A percentile compares a stretch with the other conserved stretches of the same genome.
Conservation (phyloP, 2,113 vertebrate genomes). For the Galeopterus variegatus region DNA sequence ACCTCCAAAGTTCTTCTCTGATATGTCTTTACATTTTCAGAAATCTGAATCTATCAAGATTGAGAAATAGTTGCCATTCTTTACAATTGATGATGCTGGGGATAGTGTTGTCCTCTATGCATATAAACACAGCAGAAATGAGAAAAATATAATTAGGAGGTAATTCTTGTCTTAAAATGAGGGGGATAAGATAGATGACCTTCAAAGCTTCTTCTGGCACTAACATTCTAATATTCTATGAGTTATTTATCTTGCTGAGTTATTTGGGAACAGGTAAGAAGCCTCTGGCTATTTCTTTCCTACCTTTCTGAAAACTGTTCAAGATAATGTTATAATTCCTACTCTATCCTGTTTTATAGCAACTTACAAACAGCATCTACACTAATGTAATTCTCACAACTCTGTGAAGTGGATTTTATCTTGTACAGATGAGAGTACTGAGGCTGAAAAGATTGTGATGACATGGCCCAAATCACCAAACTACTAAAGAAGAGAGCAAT, state of each 20-base stretch:
- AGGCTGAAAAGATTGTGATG: background rate
- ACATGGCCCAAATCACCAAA: background rate
- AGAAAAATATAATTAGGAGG: background rate
- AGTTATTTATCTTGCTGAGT: background rate
- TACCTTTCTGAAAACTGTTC: slow-evolving; percentile 45
- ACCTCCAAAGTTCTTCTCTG: slow-evolving; percentile 13
- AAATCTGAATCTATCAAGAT: background rate
- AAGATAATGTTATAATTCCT: slow-evolving; percentile 32
- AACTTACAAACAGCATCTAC: background rate
- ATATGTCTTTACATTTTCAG: slow-evolving; percentile 36
- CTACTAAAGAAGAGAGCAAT: background rate
- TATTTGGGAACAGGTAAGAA: background rate
- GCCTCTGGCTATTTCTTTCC: slow-evolving; percentile 33
- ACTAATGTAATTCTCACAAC: slow-evolving; percentile 49
- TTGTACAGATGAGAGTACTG: background rate
- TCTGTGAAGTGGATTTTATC: background rate
- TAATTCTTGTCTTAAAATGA: slow-evolving; percentile 11
- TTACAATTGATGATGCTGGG: background rate
- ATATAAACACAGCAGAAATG: background rate
- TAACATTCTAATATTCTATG: background rate
- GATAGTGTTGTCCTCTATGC: background rate
- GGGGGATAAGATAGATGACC: background rate
- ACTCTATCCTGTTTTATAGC: background rate
- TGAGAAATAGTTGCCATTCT: background rate
- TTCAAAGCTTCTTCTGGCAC: background rate